Conservation (phyloP, 2,888 invertebrate species). For the Lepidonotus clava region DNA sequence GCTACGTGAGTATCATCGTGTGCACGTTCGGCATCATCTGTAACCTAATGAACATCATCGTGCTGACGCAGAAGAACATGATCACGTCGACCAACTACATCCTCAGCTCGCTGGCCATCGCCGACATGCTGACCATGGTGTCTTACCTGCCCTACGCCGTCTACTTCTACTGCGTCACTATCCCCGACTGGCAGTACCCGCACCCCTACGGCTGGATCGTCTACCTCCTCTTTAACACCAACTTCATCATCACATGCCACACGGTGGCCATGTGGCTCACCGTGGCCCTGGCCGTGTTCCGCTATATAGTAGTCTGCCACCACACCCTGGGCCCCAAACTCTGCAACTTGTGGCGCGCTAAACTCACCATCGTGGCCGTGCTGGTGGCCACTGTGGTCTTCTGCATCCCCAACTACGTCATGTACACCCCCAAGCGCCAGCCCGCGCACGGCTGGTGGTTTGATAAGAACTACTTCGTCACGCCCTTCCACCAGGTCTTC, state of each 20-base stretch:
- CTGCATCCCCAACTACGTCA: conserved; percentile 78
- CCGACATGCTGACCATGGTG: conserved; percentile 93
- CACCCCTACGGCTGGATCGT: conserved; percentile 78
- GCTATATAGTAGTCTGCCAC: conserved; percentile 84
- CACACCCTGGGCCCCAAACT: conserved; percentile 75
- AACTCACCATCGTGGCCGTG: conserved; percentile 74
- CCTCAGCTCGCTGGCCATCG: conserved; percentile 90
- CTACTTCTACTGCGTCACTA: conserved; percentile 64
- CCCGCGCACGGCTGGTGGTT: conserved; percentile 68
- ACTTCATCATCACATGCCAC: conserved; percentile 82
- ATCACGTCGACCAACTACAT: conserved; percentile 93
- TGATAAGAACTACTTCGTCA: conserved; percentile 69
- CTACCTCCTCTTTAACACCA: conserved; percentile 74
- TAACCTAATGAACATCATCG: conserved; percentile 94
- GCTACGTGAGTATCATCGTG: conserved; percentile 91
- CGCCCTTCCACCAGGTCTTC: conserved; percentile 80
- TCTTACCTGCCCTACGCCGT: conserved; percentile 88
- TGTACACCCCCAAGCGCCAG: conserved; percentile 65
- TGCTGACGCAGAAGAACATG: conserved; percentile 93
- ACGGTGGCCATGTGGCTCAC: conserved; percentile 97
- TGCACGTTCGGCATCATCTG: conserved; percentile 95
- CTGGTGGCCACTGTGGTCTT: conserved; percentile 73
- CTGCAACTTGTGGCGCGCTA: conserved; percentile 76
- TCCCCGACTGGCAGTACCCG: conserved; percentile 59
- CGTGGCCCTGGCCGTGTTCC: conserved; percentile 94